Evolutionary conservation across 2,797 vertebrate genomes (phyloP), one percentile per base, ranked within the genome.

Genomic region (Gymnoscopelus microlampas): DNA sequence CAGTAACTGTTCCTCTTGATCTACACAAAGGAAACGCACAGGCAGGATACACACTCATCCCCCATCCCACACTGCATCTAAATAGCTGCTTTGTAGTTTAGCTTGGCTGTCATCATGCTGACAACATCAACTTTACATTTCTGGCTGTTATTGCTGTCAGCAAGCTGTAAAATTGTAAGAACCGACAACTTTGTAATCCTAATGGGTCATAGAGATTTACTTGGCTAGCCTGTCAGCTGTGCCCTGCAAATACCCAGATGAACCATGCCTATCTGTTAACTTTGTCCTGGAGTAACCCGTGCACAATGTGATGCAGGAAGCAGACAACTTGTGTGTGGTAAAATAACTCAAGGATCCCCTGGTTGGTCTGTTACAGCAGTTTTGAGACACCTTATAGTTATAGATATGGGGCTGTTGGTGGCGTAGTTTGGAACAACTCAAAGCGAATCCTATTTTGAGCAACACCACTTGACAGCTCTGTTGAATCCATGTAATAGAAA

Each of bases 211-310:
- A 44, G 39, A 44, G 39, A 44, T 44, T 44, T 44, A 9, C 39
- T 44, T 44, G 39, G 47, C 35, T 47, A 48, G 69, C 63, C 65
- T 68, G 32, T 63, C 60, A 71, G 68, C 72, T 62, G 56, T 26
- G 70, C 55, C 76, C 77, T 60, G 35, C 56, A 73, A 69, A 50
- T 63, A 58, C 39, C 74, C 80, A 85, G 83, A 88, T 81, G 84
- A 77, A 78, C 68, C 70, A 67, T 68, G 75, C 81, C 80, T 81
- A 73, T 76, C 63, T 71, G 62, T 66, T 71, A 57, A 51, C 71
- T 55, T 58, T 78, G 65, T 74, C 82, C 80, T 0, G 26, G 63
- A 68, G 73, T 85, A 73, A 86, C 78, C 70, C 82, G 65, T 69
- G 47, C 59, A 82, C 72, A 75, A 75, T 83, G 64, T 80, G 70